Evolutionary conservation across 2,888 invertebrate genomes (phyloP).

Genomic region (Euzophera pinguis): DNA sequence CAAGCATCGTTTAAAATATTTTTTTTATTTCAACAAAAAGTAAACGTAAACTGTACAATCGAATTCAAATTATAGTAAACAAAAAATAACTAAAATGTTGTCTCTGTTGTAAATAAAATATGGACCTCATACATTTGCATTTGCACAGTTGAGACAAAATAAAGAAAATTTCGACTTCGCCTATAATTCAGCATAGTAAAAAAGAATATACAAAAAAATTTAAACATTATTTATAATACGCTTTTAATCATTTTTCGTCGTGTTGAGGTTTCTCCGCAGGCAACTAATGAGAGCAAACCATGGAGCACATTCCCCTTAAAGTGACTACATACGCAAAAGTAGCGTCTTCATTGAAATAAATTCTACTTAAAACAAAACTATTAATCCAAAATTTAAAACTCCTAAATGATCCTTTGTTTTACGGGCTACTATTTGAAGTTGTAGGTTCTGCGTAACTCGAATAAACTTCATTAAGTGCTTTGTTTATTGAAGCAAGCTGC

Average conservation of each 20-base stretch:
- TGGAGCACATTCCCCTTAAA: slow-evolving; percentile 35
- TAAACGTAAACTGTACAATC: slow-evolving; percentile 26
- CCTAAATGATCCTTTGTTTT: too few relatives aligned
- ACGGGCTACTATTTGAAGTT: too few relatives aligned
- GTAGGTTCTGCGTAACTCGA: too few relatives aligned
- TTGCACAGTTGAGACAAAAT: slow-evolving; percentile 25
- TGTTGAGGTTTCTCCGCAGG: slow-evolving; percentile 42
- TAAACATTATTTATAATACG: slow-evolving; percentile 20
- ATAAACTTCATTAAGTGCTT: too few relatives aligned
- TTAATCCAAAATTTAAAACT: too few relatives aligned
- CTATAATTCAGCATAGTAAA: slow-evolving; percentile 17
- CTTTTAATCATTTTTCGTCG: slow-evolving; percentile 27
- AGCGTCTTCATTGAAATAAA: neutral
- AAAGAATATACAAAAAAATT: slow-evolving; percentile 21
- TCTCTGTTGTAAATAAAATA: slow-evolving; percentile 18
- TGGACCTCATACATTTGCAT: slow-evolving; percentile 24
- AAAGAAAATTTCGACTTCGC: slow-evolving; percentile 10
- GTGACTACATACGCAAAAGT: neutral
- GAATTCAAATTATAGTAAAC: slow-evolving; percentile 14
- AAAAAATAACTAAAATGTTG: slow-evolving; percentile 14
- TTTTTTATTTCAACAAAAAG: slow-evolving; percentile 38
- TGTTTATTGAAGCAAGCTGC: too few relatives aligned
- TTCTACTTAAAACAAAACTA: neutral
- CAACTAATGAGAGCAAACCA: slow-evolving; percentile 38
- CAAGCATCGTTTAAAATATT: slow-evolving; percentile 39